A percentile compares a stretch with the other conserved stretches of the same genome.
Conservation (phyloP, 2,113 vertebrate species). For the Steatornis caripensis region DNA sequence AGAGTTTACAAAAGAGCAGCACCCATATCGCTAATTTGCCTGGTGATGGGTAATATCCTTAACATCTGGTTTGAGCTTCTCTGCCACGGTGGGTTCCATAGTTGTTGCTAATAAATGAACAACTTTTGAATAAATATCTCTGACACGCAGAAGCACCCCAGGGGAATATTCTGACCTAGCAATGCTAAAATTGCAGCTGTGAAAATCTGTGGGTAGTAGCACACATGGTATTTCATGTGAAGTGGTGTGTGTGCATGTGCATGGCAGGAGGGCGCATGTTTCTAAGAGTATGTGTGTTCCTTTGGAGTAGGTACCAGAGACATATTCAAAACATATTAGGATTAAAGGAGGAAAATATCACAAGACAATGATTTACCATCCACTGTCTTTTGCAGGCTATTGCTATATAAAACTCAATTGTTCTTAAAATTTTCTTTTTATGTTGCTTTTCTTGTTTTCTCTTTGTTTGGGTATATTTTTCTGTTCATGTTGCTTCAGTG, state of each 20-base stretch:
- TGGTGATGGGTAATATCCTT: neutral
- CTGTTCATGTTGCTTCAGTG: neutral
- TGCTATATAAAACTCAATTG: neutral
- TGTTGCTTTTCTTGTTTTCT: neutral
- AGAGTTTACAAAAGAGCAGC: neutral
- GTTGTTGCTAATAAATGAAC: neutral
- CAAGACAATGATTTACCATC: neutral
- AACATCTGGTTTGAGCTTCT: neutral
- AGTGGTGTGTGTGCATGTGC: neutral
- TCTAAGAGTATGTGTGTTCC: accelerated
- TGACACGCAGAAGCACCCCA: neutral
- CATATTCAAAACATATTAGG: neutral
- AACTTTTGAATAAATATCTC: neutral
- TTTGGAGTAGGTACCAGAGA: neutral
- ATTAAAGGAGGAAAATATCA: neutral
- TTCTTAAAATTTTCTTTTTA: neutral
- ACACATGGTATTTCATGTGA: neutral
- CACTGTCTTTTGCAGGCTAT: neutral
- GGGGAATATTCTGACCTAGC: neutral
- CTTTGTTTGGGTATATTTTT: neutral
- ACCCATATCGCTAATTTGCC: neutral
- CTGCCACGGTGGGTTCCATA: accelerated
- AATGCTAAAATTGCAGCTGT: neutral
- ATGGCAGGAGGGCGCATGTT: accelerated
- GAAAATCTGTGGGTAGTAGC: neutral